Evolutionary conservation across 2,888 invertebrate species (phyloP), one percentile per base, ranked within the genome.

Genomic region (Euzophera pinguis): DNA sequence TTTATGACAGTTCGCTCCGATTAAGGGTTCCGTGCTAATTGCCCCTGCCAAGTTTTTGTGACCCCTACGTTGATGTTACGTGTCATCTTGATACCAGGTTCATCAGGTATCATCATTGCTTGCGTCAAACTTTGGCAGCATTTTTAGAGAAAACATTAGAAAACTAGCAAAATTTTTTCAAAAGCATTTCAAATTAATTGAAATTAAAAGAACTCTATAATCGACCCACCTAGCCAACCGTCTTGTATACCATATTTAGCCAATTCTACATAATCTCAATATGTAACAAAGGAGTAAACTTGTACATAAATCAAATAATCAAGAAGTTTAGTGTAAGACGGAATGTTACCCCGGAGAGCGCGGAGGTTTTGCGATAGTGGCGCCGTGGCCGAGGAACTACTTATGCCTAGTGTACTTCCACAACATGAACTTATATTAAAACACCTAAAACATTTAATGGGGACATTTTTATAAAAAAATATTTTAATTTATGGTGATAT

Each of bases 251-350:
- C 5, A 22, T 22, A 22, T 22, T 22, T 22, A 34, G 8, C 35
- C 12, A 37, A 37, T 37, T 37, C 35, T 37, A n/a, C 5, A 22
- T 22, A 22, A 22, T 22, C 22, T 3, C 12, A 37, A 12, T 37
- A 10, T 37, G 35, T 12, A 37, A 37, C 35, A 37, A 37, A 3
- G 2, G 22, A 22, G 35, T 1, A 37, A 12, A 37, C 22, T 38
- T 50, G 17, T 12, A 16, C 47, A 54, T 54, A 54, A 53, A 54
- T 54, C 50, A 54, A 50, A 50, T 47, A 50, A 47, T 47, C 41
- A 54, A 47, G 53, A 54, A 50, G 50, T 54, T 54, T 50, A 29
- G 38, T 32, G 32, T 39, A 35, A 47, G 50, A 39, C 38, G 47
- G 39, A 54, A 41, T 47, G 47, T 17, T 50, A 16, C 53, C 47